These are phyloP conservation scores for Sinella curviseta DNA, from an alignment of 1,140 invertebrate genomes.

Conservation along the genomic window DNA sequence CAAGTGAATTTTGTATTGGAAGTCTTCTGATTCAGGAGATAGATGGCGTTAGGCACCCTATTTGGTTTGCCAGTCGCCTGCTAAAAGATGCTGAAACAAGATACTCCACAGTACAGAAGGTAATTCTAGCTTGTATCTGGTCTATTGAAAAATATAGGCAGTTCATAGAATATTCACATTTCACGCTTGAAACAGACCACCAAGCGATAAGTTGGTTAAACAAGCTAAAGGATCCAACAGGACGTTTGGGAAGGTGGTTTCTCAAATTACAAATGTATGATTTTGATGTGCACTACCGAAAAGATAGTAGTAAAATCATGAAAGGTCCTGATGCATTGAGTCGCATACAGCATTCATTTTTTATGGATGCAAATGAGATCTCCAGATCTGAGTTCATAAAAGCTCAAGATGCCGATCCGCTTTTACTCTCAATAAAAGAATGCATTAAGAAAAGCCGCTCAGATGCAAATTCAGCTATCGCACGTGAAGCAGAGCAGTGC, in stretches of 20 bases:
- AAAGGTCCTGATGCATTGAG: slow-evolving; percentile 21
- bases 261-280: slow-evolving; percentile 58
- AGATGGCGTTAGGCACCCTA: slow-evolving; percentile 49
- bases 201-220: slow-evolving; percentile 57
- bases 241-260: slow-evolving; percentile 57
- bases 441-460: background rate
- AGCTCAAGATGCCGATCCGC: background rate
- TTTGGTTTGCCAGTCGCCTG: slow-evolving; percentile 56
- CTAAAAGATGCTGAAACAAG: slow-evolving; percentile 56
- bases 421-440: background rate
- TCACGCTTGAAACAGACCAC: slow-evolving; percentile 60
- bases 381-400: background rate
- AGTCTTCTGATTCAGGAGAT: slow-evolving; percentile 51
- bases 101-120: slow-evolving; percentile 57
- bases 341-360: background rate
- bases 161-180: slow-evolving; percentile 58
- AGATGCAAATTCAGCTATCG: background rate
- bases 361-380: background rate
- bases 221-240: slow-evolving; percentile 54
- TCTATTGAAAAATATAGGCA: slow-evolving; percentile 56
- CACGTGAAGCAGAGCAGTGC: background rate
- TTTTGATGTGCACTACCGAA: slow-evolving; percentile 55
- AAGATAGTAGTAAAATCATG: slow-evolving; percentile 25
- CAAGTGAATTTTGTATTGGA: slow-evolving; percentile 48
- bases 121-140: slow-evolving; percentile 59